phyloP scores from a whole-genome alignment of 2,888 invertebrate species.

The Protonemura montana region DNA sequence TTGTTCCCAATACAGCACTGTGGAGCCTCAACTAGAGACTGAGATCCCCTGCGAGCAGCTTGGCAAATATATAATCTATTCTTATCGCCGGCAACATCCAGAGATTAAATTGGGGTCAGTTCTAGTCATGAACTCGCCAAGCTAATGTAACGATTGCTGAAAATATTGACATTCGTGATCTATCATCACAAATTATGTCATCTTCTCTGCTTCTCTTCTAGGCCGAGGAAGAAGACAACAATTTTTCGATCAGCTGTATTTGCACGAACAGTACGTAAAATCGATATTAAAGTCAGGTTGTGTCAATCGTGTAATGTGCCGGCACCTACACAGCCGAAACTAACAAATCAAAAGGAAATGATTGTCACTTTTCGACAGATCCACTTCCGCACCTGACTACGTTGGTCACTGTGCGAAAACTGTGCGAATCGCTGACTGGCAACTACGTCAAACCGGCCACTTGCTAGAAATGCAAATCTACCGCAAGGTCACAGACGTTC shows the following conservation, averaged over 20 bases:
- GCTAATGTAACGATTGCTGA: background rate
- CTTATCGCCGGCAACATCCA: background rate
- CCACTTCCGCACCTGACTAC: background rate
- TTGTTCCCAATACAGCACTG: background rate
- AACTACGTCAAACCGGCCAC: background rate
- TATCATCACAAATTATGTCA: background rate
- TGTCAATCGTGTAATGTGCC: background rate
- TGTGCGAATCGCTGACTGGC: background rate
- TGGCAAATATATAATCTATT: slow-evolving; percentile 22
- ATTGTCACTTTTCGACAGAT: background rate
- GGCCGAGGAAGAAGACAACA: background rate
- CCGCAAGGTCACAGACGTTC: background rate
- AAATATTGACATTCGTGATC: background rate
- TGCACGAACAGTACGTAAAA: background rate
- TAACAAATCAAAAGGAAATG: background rate
- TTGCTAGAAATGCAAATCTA: background rate
- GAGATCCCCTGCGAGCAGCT: background rate
- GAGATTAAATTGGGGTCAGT: background rate
- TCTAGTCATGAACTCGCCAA: background rate
- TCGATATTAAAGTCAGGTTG: background rate
- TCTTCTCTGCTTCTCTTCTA: background rate
- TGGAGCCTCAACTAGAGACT: slow-evolving; percentile 9
- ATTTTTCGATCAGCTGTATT: background rate
- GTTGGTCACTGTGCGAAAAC: background rate
- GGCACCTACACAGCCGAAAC: background rate